A percentile compares a stretch with the other conserved stretches of the same genome.
Conservation (phyloP, 1,140 invertebrate genomes). For the Ceratitis capitata region DNA sequence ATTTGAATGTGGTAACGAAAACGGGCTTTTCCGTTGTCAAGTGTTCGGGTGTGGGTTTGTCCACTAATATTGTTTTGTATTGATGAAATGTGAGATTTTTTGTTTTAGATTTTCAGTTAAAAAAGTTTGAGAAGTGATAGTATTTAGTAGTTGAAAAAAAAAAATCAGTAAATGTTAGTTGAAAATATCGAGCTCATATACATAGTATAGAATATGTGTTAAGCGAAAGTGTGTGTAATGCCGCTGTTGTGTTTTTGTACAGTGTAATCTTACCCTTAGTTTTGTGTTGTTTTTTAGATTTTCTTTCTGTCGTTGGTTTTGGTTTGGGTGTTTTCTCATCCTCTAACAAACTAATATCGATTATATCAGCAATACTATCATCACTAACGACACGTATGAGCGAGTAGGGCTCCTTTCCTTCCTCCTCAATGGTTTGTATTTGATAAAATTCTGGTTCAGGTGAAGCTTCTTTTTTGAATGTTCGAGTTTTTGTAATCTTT, state of each 20-base stretch:
- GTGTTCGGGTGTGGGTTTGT: slow-evolving; percentile 55
- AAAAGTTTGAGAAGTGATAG: neutral
- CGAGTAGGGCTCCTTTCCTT: slow-evolving; percentile 63
- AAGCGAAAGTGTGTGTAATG: slow-evolving; percentile 9
- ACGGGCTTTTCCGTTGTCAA: slow-evolving; percentile 55
- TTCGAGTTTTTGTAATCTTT: slow-evolving; percentile 61
- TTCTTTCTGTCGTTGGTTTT: too few relatives aligned
- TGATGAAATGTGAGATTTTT: slow-evolving; percentile 44
- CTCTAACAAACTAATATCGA: slow-evolving; percentile 61
- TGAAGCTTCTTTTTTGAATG: slow-evolving; percentile 60
- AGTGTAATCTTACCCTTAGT: slow-evolving; percentile 58
- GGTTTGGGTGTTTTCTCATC: slow-evolving; percentile 55
- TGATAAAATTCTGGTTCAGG: slow-evolving; percentile 61
- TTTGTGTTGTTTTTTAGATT: slow-evolving; percentile 62
- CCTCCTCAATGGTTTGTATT: slow-evolving; percentile 65
- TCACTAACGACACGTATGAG: slow-evolving; percentile 61
- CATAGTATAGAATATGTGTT: neutral
- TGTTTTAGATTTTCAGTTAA: neutral
- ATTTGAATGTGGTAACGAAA: slow-evolving; percentile 64
- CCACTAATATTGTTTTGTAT: slow-evolving; percentile 45
- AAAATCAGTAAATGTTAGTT: neutral
- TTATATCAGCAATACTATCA: slow-evolving; percentile 61
- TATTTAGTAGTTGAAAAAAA: neutral
- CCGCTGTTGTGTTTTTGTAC: slow-evolving; percentile 46
- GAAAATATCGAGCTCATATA: neutral